These are phyloP conservation scores for Sycophaga agraensis DNA, from an alignment of 1,140 invertebrate species.

Conservation along the genomic window DNA sequence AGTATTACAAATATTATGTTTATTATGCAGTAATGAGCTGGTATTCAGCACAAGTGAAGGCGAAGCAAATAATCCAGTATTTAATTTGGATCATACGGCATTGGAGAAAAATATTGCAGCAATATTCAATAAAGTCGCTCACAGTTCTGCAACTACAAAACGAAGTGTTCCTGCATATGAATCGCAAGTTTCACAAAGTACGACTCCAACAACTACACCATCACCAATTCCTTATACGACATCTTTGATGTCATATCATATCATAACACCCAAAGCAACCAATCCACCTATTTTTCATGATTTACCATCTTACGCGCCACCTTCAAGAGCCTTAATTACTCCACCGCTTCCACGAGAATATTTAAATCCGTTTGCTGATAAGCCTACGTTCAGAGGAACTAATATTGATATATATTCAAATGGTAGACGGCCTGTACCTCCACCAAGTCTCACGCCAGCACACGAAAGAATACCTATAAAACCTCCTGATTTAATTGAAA, in stretches of 20 bases:
- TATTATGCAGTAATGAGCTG: slow-evolving; percentile 19
- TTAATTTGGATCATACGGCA: slow-evolving; percentile 50
- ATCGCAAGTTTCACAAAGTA: slow-evolving; percentile 58
- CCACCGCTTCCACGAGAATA: slow-evolving; percentile 77
- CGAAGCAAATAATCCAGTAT: slow-evolving; percentile 49
- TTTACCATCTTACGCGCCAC: slow-evolving; percentile 78
- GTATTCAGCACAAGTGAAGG: slow-evolving; percentile 40
- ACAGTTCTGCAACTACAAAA: slow-evolving; percentile 66
- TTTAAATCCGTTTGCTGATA: slow-evolving; percentile 79
- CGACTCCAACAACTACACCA: slow-evolving; percentile 62
- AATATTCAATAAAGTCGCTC: slow-evolving; percentile 69
- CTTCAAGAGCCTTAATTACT: slow-evolving; percentile 74
- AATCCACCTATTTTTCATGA: slow-evolving; percentile 55
- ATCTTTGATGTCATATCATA: slow-evolving; percentile 31
- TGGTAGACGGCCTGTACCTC: slow-evolving; percentile 69
- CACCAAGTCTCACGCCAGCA: slow-evolving; percentile 72
- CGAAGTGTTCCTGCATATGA: slow-evolving; percentile 66
- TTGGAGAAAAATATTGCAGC: slow-evolving; percentile 67
- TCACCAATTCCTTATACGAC: slow-evolving; percentile 50
- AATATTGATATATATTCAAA: slow-evolving; percentile 66
- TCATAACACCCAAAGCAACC: slow-evolving; percentile 40
- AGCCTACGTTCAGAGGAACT: slow-evolving; percentile 75
- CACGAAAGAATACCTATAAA: slow-evolving; percentile 79
- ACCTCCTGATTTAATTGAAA: slow-evolving; percentile 62
- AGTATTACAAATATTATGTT: slow-evolving; percentile 24